Evolutionary conservation across 1,140 invertebrate genomes (phyloP).

Genomic region (Anastrepha obliqua): DNA sequence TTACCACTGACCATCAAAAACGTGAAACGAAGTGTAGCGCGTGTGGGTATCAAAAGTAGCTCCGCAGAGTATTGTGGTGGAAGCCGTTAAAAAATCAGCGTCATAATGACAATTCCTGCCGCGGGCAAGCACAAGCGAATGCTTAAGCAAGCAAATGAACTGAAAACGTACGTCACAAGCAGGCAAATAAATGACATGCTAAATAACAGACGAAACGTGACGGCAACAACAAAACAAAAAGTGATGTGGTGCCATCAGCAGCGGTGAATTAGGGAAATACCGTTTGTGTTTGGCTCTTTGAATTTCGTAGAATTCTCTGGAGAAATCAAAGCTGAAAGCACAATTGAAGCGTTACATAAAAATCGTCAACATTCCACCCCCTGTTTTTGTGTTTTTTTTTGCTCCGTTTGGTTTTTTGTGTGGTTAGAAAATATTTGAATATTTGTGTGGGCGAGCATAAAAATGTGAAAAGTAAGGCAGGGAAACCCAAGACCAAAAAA

Average conservation of each 20-base stretch:
- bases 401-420: neutral
- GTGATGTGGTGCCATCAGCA: neutral
- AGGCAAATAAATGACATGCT: slow-evolving; percentile 27
- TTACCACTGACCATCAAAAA: neutral
- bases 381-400: neutral
- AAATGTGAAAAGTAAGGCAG: neutral
- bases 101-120: slow-evolving; percentile 22
- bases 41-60: neutral
- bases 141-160: slow-evolving; percentile 2
- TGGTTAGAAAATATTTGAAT: neutral
- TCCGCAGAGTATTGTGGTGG: neutral
- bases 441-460: neutral
- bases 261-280: slow-evolving; percentile 12
- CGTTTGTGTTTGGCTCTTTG: neutral
- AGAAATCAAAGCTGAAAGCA: slow-evolving; percentile 44
- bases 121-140: neutral
- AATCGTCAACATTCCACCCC: neutral
- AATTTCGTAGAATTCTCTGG: neutral
- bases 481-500: neutral
- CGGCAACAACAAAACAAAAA: neutral
- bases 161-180: slow-evolving; percentile 3
- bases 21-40: neutral
- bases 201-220: neutral
- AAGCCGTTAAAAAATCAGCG: slow-evolving; percentile 29
- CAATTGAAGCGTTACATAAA: slow-evolving; percentile 26